Conservation (phyloP, 2,797 vertebrate species). For the Nyctalus aviator region DNA sequence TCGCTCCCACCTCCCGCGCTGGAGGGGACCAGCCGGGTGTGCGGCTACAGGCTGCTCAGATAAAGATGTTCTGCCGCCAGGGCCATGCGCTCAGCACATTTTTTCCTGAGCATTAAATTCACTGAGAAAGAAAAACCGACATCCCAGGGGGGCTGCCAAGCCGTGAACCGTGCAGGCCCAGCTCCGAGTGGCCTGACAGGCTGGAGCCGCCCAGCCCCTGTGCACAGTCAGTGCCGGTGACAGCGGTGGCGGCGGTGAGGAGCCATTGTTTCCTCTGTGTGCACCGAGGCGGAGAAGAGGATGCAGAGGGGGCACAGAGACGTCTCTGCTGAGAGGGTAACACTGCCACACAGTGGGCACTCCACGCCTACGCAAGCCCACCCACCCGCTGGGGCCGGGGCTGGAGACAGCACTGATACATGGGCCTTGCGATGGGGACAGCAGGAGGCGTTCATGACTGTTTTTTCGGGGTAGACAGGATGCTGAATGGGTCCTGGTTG, state of each 20-base stretch:
- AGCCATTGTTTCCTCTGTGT: constrained; percentile 1
- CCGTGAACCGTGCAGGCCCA: constrained; percentile 30
- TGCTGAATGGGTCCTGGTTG: not conserved
- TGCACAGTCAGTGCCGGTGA: not conserved
- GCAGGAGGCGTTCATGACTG: not conserved
- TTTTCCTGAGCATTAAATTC: constrained; percentile 56
- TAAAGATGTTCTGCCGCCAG: not conserved
- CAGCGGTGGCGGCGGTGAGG: not conserved
- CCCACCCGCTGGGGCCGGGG: not conserved
- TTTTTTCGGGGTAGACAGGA: not conserved
- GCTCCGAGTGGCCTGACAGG: not conserved
- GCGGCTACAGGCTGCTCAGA: not conserved
- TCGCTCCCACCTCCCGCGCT: not conserved
- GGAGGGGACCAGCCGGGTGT: fast-evolving
- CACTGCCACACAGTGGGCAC: not conserved
- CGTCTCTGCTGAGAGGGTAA: too few relatives aligned
- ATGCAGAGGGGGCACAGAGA: not conserved
- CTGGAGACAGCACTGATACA: not conserved
- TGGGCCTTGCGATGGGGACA: not conserved
- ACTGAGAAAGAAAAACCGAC: constrained; percentile 33
- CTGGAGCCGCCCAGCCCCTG: not conserved
- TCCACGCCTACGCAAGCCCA: fast-evolving
- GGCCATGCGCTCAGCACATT: not conserved
- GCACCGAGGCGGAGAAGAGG: not conserved
- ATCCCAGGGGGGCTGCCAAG: not conserved